Percentiles rank a stretch among this genome's conserved stretches.
phyloP scores from a whole-genome alignment of 2,797 vertebrate genomes.

The Typhlichthys eigenmanni region DNA sequence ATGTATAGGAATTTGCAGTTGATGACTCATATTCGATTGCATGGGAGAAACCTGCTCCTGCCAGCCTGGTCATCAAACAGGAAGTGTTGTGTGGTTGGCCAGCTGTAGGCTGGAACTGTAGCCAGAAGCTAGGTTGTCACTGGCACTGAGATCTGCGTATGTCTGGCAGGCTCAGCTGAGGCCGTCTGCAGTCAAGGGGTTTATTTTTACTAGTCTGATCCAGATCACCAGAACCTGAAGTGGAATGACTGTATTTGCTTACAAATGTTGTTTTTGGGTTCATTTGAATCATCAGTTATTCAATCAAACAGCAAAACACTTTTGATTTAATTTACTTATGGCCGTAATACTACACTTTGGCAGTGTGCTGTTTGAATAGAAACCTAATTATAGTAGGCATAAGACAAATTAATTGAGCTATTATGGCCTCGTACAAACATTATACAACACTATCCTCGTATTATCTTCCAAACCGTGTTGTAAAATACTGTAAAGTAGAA shows the following conservation, averaged over 20 bases:
- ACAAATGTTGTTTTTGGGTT: conserved; percentile 43
- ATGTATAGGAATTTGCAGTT: neutral
- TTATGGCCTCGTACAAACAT: too few species aligned
- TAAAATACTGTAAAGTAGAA: too few species aligned
- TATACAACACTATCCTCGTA: too few species aligned
- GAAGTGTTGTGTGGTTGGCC: conserved; percentile 72
- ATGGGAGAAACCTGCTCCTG: conserved; percentile 26
- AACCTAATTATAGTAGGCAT: too few species aligned
- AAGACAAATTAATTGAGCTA: too few species aligned
- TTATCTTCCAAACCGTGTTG: too few species aligned
- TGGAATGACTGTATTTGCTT: conserved; percentile 40
- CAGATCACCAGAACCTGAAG: conserved; percentile 36
- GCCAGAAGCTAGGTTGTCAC: conserved; percentile 53
- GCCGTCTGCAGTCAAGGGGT: conserved; percentile 34
- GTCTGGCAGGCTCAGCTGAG: conserved; percentile 61
- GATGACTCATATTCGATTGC: conserved; percentile 28
- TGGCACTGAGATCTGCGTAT: conserved; percentile 54
- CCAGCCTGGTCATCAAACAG: conserved; percentile 56
- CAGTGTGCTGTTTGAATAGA: too few species aligned
- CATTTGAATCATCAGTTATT: neutral
- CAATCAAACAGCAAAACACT: too few species aligned
- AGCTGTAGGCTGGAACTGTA: conserved; percentile 54
- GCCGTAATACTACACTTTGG: too few species aligned
- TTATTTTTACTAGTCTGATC: conserved; percentile 61
- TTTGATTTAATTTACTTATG: too few species aligned